Conservation (phyloP, 2,113 vertebrate genomes). For the Stercorarius parasiticus region DNA sequence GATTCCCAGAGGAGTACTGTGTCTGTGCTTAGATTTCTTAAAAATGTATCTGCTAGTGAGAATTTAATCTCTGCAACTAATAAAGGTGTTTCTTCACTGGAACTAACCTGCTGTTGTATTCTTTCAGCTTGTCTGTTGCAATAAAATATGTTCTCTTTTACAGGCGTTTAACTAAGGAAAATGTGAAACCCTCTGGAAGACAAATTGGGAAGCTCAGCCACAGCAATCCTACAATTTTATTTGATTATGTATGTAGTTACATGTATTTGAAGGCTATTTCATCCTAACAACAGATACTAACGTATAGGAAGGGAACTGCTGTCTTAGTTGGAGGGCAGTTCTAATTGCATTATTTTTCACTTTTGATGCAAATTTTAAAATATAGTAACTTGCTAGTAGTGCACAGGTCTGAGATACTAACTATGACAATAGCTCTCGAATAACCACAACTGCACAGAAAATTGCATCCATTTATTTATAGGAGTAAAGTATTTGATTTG, state of each 20-base stretch:
- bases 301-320: background rate
- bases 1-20: background rate
- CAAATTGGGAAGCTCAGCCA: constrained; percentile 99
- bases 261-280: background rate
- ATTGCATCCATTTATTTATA: background rate
- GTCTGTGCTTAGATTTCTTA: background rate
- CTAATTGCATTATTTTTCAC: background rate
- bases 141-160: constrained; percentile 22
- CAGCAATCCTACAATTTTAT: constrained; percentile 99
- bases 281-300: background rate
- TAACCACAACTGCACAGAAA: background rate
- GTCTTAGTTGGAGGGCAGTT: background rate
- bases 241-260: constrained; percentile 92
- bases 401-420: background rate
- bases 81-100: background rate
- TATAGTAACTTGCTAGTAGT: background rate
- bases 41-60: background rate
- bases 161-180: constrained; percentile 98
- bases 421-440: background rate
- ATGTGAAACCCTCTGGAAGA: constrained; percentile 98
- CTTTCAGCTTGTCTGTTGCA: background rate
- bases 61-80: background rate
- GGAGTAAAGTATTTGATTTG: background rate
- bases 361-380: background rate
- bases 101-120: background rate